Evolutionary conservation across 2,113 vertebrate species (phyloP).

Genomic region (Chaenocephalus aceratus): DNA sequence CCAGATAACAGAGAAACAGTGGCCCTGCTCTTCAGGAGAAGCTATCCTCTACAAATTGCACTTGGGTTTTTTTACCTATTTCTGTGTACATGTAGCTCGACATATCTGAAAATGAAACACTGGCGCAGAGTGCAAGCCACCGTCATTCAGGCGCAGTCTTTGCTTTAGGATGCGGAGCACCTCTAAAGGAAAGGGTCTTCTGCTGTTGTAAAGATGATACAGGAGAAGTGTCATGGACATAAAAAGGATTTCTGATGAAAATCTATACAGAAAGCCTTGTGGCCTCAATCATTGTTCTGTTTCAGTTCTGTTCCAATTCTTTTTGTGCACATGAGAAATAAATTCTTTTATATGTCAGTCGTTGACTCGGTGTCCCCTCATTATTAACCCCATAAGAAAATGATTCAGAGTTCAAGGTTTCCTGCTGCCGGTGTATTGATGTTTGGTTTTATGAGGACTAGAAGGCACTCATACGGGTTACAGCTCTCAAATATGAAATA

Average conservation of each 20-base stretch:
- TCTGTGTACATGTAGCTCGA: constrained; percentile 65
- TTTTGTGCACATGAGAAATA: constrained; percentile 92
- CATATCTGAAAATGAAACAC: constrained; percentile 55
- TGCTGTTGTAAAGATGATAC: constrained; percentile 81
- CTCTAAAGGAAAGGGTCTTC: constrained; percentile 70
- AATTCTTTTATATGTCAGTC: constrained; percentile 90
- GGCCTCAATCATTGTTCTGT: constrained; percentile 88
- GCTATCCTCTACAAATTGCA: constrained; percentile 67
- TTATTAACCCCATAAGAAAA: constrained; percentile 78
- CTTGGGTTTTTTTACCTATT: constrained; percentile 71
- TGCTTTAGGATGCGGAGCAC: constrained; percentile 63
- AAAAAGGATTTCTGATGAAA: constrained; percentile 82
- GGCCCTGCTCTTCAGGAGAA: constrained; percentile 57
- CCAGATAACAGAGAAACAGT: constrained; percentile 58
- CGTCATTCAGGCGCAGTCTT: constrained; percentile 53
- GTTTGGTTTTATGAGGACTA: constrained; percentile 67
- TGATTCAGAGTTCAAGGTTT: constrained; percentile 74
- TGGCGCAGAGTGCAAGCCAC: constrained; percentile 61
- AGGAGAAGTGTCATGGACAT: constrained; percentile 80
- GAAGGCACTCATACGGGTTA: constrained; percentile 27
- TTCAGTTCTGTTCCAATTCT: constrained; percentile 86
- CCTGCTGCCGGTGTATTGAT: constrained; percentile 60
- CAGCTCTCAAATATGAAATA: constrained; percentile 52
- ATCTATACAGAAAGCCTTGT: constrained; percentile 84
- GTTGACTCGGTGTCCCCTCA: constrained; percentile 77